These are phyloP conservation scores for Vespertilio murinus DNA, from an alignment of 2,797 vertebrate genomes.

Conservation along the genomic window DNA sequence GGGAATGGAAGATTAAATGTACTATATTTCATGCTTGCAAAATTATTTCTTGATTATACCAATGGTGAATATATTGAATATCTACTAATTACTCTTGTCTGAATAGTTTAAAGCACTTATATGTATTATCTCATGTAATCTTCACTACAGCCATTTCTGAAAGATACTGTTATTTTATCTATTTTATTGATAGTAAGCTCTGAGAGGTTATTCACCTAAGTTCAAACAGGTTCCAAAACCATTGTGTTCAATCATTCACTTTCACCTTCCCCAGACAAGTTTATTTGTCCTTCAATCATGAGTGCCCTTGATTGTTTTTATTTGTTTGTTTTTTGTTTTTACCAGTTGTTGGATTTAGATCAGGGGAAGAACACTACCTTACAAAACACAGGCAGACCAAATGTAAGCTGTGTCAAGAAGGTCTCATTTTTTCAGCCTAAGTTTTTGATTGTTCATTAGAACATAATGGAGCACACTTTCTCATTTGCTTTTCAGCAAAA, in stretches of 20 bases:
- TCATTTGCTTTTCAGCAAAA: constrained; percentile 80
- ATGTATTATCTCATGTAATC: not conserved
- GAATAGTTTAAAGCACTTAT: not conserved
- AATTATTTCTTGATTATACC: not conserved
- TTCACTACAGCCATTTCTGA: not conserved
- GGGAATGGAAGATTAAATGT: not conserved
- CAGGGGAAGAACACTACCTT: not conserved
- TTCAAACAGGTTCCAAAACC: not conserved
- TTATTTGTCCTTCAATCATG: not conserved
- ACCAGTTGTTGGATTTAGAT: not conserved
- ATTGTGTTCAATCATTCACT: not conserved
- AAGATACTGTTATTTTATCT: not conserved
- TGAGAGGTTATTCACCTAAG: not conserved
- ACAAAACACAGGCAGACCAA: not conserved
- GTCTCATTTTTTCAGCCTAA: constrained; percentile 50
- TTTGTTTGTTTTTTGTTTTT: not conserved
- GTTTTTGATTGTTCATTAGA: constrained; percentile 61
- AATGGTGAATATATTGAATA: not conserved
- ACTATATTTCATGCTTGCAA: not conserved
- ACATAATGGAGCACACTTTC: constrained; percentile 71
- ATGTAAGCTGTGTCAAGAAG: not conserved
- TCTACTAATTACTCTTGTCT: not conserved
- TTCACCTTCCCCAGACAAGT: not conserved
- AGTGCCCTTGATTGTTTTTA: not conserved
- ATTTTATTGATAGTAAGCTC: not conserved